Base-by-base conservation (phyloP, 2,113 vertebrate genomes). In the Poeciliopsis occidentalis region DNA sequence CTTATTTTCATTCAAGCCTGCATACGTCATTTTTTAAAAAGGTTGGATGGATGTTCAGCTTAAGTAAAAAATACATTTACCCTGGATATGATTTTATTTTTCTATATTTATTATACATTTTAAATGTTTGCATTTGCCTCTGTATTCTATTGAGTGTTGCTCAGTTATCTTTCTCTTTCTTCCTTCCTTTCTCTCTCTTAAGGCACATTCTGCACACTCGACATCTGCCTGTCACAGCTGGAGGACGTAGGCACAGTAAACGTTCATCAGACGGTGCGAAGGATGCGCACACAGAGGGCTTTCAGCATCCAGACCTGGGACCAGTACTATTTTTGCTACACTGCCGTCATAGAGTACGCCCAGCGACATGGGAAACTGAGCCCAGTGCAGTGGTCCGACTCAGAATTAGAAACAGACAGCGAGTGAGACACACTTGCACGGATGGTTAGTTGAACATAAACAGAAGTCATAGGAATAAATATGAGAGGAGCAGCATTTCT, bases 251-350 rank as follows among this genome's bases (percentile, higher is more conserved):
- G 92, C 73, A 94, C 94, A 26, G 92, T 95, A 69, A 93, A 95
- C 64, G 79, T 95, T 67, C 76, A 82, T 74, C 90, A 94, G 89
- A 95, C 95, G 0, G 95, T 95, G 89, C 88, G 87, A 31, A 89
- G 92, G 75, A 95, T 95, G 94, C 92, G 95, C 19, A 92, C 92
- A 0, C 95, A 95, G 80, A 91, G 95, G 15, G 95, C 95, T 82
- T 95, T 94, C 87, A 95, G 94, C 88, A 95, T 95, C 83, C 95
- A 95, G 92, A 95, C 95, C 44, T 95, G 95, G 95, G 95, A 95
- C 80, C 95, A 95, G 92, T 95, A 95, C 83, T 94, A 95, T 78
- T 95, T 95, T 84, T 95, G 95, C 86, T 95, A 94, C 88, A 94
- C 91, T 2, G 93, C 95, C 29, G 89, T 95, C 47, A 92, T 95